Evolutionary conservation across 2,797 vertebrate species (phyloP).

Genomic region (Gallinago stenura): DNA sequence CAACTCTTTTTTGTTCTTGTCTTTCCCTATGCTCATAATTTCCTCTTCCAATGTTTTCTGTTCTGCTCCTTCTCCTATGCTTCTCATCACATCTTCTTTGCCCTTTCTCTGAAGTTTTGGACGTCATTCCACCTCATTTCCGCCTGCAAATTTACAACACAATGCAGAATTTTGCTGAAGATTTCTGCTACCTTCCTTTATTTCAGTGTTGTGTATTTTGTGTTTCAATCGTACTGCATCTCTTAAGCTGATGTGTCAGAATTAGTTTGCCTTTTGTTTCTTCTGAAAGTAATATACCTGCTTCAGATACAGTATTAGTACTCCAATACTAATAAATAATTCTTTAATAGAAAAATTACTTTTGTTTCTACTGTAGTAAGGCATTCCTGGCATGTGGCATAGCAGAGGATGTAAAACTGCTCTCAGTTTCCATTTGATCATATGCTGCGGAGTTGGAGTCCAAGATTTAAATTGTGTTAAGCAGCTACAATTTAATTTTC

Average conservation of each 20-base stretch:
- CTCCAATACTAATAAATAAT: background rate
- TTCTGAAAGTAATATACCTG: background rate
- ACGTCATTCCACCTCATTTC: background rate
- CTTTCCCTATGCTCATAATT: background rate
- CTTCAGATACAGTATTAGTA: background rate
- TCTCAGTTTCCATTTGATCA: background rate
- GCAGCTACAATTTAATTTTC: background rate
- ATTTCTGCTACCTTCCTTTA: background rate
- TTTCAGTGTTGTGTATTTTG: background rate
- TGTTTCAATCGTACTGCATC: background rate
- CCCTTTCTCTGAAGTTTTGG: background rate
- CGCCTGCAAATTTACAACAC: background rate
- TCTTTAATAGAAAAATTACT: background rate
- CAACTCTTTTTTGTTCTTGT: background rate
- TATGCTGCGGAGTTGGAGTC: background rate
- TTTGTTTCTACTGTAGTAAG: background rate
- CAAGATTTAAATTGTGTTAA: constrained; percentile 20
- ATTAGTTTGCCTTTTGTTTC: background rate
- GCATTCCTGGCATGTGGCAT: background rate
- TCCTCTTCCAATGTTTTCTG: background rate
- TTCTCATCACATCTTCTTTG: background rate
- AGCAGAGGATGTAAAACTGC: background rate
- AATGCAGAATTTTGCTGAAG: background rate
- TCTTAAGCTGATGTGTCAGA: background rate
- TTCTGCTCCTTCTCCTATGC: background rate